Percentiles rank a stretch among this genome's conserved stretches.
Evolutionary conservation across 2,888 invertebrate genomes (phyloP).

Genomic region (Eulithis prunata): DNA sequence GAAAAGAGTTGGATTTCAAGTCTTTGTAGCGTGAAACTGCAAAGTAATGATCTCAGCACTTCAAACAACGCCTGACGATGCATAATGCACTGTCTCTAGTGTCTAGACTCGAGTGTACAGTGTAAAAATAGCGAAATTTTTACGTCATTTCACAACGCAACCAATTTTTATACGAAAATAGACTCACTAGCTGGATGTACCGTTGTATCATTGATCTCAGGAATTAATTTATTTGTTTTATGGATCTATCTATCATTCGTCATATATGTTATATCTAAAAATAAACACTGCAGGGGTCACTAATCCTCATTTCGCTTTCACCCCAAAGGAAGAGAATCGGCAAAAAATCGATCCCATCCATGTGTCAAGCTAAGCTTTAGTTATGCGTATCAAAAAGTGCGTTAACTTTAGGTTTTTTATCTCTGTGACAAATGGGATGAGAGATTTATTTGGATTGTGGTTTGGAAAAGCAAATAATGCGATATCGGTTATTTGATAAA

Average conservation of each 20-base stretch:
- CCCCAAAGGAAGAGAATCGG: conserved; percentile 42
- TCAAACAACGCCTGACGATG: conserved; percentile 28
- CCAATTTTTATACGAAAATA: no score
- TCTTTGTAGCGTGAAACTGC: conserved; percentile 20
- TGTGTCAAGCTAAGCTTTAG: conserved; percentile 49
- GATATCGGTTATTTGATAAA: neutral
- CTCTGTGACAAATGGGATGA: conserved; percentile 55
- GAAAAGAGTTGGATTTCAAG: conserved; percentile 16
- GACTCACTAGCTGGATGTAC: no score
- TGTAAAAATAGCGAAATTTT: conserved; percentile 6
- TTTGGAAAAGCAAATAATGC: conserved; percentile 20
- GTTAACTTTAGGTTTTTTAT: conserved; percentile 47
- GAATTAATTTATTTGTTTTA: conserved; percentile 5
- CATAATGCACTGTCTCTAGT: conserved; percentile 31
- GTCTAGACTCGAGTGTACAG: neutral
- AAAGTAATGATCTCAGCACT: conserved; percentile 32
- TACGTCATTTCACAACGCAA: neutral
- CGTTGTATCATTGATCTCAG: no score
- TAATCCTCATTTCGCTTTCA: conserved; percentile 39
- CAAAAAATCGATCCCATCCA: conserved; percentile 49
- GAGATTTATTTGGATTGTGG: conserved; percentile 21
- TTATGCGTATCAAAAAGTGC: conserved; percentile 50
- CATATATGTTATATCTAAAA: conserved; percentile 37
- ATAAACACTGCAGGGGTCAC: conserved; percentile 39
- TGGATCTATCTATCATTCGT: conserved; percentile 18